phyloP scores from a whole-genome alignment of 2,888 invertebrate species.

The Helobdella robusta region DNA sequence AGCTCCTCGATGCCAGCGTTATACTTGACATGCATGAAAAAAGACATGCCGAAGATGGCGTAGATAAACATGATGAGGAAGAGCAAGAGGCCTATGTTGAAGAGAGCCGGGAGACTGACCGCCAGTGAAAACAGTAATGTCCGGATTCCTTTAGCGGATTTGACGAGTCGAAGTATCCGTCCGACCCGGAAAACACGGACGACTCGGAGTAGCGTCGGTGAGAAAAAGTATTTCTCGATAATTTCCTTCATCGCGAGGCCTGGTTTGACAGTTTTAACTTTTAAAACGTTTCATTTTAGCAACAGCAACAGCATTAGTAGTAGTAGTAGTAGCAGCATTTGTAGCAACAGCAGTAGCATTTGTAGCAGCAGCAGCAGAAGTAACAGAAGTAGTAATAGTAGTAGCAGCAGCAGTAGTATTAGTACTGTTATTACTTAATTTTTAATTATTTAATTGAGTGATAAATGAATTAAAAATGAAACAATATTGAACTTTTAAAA shows the following conservation, averaged over 20 bases:
- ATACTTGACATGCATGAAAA: constrained; percentile 95
- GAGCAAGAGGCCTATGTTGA: constrained; percentile 94
- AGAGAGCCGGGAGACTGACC: constrained; percentile 95
- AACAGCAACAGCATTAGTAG: too few species aligned
- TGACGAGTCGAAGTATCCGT: constrained; percentile 88
- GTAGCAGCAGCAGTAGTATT: too few species aligned
- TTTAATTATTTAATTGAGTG: constrained; percentile 40
- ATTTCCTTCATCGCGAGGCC: constrained; percentile 92
- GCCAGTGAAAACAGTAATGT: constrained; percentile 92
- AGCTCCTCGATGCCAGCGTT: constrained; percentile 84
- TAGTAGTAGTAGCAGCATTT: too few species aligned
- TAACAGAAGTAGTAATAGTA: too few species aligned
- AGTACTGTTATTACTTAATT: neutral
- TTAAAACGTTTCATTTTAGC: too few species aligned
- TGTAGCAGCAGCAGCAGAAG: too few species aligned
- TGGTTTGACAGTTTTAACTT: too few species aligned
- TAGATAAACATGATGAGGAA: constrained; percentile 99
- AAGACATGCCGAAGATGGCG: constrained; percentile 98
- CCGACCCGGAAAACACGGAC: constrained; percentile 97
- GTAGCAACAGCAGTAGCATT: too few species aligned
- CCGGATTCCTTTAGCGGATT: constrained; percentile 95
- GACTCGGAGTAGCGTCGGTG: constrained; percentile 91
- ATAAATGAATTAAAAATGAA: neutral
- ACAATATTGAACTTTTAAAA: neutral
- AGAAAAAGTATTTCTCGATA: constrained; percentile 92